phyloP scores from a whole-genome alignment of 2,797 vertebrate species.

The Echeneis naucrates region DNA sequence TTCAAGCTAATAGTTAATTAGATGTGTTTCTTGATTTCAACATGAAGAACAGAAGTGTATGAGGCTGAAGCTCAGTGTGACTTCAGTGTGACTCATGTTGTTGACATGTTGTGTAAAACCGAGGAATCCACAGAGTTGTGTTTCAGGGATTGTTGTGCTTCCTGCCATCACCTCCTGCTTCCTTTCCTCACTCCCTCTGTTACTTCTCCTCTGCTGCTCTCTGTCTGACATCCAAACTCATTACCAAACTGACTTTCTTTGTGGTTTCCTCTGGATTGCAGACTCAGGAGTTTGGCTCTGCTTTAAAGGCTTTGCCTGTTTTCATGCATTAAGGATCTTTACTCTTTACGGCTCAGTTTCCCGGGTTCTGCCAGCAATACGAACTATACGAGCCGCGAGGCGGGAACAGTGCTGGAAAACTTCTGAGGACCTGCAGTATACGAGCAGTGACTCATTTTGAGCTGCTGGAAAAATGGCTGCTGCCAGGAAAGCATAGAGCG shows the following conservation, averaged over 20 bases:
- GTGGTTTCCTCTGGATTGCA: conserved; percentile 50
- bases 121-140: conserved; percentile 10
- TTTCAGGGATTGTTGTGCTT: conserved; percentile 6
- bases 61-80: not conserved
- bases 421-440: conserved; percentile 32
- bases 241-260: conserved; percentile 29
- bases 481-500: conserved; percentile 63
- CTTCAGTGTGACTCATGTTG: not conserved
- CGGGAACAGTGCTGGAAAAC: conserved; percentile 40
- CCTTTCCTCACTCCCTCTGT: conserved; percentile 2
- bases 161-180: conserved; percentile 9
- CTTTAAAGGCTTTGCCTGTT: conserved; percentile 36
- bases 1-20: too few species aligned
- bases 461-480: conserved; percentile 54
- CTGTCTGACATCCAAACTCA: conserved; percentile 38
- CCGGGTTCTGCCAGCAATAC: conserved; percentile 6
- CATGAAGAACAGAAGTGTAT: not conserved
- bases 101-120: conserved; percentile 13
- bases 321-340: conserved; percentile 43
- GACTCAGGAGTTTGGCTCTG: conserved; percentile 48
- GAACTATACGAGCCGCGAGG: conserved; percentile 18
- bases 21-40: not conserved
- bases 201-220: not conserved
- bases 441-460: conserved; percentile 56
- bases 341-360: conserved; percentile 36